Evolutionary conservation across 2,888 invertebrate species (phyloP), one percentile per base, ranked within the genome.

Genomic region (Oasisia sp.): DNA sequence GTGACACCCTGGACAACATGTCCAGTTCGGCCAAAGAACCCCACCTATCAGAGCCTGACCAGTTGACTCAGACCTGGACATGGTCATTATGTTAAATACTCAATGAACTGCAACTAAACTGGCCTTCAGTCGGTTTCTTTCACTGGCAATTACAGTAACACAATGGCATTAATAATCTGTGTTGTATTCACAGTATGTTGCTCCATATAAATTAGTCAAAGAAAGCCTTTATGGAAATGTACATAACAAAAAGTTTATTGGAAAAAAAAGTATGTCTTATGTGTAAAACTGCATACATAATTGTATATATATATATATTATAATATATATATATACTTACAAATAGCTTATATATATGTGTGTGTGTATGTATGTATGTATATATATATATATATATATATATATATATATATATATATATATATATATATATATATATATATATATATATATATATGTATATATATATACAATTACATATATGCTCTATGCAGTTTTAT

Each of bases 111-210:
- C n/a, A 74, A 74, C 74, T 74, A 19, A 74, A 74, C 19, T n/a
- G n/a, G 3, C 50, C 50, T 50, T 50, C 9, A 50, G 14, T 12
- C 74, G 27, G 74, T 7, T 74, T 14, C 27, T 0, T 74, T 19
- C 74, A 74, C 74, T 74, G 74, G n/a, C 74, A 74, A 74, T 74
- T 74, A 74, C 74, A 74, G 74, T n/a, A 74, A 74, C 74, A 74
- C 50, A 50, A 50, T 50, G 50, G 14, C 50, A 14, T 74, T 74
- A 74, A 74, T 74, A 74, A 74, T 27, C 14, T 74, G 3, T 7
- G n/a, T 27, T 74, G 27, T 74, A 74, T 74, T 74, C 74, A 74
- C 74, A 74, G 27, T 27, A n/a, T 27, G 19, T 3, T 74, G n/a
- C 74, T 27, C 27, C 3, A 74, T 4, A 74, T 19, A 5, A 14